Evolutionary conservation across 2,888 invertebrate species (phyloP).

Genomic region (Pyrrhosoma nymphula): DNA sequence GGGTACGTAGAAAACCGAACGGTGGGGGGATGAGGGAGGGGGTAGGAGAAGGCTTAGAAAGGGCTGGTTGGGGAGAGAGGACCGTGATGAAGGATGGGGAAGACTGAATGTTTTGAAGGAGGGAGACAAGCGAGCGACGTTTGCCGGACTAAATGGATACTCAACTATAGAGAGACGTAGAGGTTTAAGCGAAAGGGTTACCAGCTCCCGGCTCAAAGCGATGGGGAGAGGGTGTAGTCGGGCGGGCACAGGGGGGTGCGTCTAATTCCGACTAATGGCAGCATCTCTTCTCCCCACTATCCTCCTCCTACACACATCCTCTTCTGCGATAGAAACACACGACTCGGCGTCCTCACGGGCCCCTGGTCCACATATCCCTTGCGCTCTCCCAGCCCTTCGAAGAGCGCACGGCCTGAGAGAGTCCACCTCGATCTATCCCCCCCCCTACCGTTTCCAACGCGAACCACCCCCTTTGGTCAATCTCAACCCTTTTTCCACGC

Average conservation of each 20-base stretch:
- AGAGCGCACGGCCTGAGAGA: background rate
- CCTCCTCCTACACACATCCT: background rate
- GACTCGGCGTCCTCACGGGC: background rate
- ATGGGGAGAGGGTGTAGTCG: background rate
- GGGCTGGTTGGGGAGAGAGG: background rate
- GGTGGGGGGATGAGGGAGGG: background rate
- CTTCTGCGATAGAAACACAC: background rate
- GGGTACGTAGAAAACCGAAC: background rate
- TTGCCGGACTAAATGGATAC: constrained; percentile 58
- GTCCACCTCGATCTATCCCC: background rate
- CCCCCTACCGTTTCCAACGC: background rate
- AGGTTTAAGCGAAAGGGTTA: constrained; percentile 56
- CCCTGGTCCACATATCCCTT: background rate
- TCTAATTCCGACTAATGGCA: constrained; percentile 66
- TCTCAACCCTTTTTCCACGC: background rate
- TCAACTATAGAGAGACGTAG: constrained; percentile 49
- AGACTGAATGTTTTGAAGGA: background rate
- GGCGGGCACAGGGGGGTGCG: constrained; percentile 10
- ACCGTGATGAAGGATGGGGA: background rate
- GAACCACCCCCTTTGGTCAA: background rate
- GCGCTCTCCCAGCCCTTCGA: background rate
- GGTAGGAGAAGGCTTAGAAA: background rate
- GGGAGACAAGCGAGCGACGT: background rate
- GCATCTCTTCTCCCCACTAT: background rate
- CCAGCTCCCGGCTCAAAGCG: background rate